Percentiles rank a stretch among this genome's conserved stretches.
Conservation (phyloP, 2,797 vertebrate genomes). For the Notoglanidium macrostoma region DNA sequence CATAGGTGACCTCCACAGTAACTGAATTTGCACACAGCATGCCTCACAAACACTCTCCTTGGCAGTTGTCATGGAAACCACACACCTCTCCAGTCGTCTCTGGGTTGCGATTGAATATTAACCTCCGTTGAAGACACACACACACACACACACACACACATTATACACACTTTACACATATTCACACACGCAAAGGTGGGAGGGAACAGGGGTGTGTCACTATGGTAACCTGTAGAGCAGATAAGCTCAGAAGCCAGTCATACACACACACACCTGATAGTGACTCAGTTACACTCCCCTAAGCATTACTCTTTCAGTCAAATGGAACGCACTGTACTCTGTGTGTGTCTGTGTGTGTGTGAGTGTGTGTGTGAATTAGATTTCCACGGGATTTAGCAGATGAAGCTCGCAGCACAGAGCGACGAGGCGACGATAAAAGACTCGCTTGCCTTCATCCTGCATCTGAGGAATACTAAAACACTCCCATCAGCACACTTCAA, state of each 20-base stretch:
- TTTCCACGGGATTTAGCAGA: background rate
- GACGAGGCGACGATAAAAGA: conserved; percentile 28
- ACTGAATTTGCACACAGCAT: conserved; percentile 24
- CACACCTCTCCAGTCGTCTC: conserved; percentile 51
- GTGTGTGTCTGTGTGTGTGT: background rate
- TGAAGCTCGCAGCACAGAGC: background rate
- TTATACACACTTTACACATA: conserved; percentile 3
- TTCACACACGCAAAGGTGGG: background rate
- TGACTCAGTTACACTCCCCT: background rate
- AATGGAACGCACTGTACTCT: background rate
- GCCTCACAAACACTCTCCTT: conserved; percentile 55
- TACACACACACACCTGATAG: conserved; percentile 5
- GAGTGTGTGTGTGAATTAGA: conserved; percentile 2
- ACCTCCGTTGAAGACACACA: background rate
- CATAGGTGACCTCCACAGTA: conserved; percentile 36
- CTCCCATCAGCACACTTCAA: conserved; percentile 73
- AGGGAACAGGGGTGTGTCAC: conserved; percentile 52
- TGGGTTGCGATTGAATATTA: conserved; percentile 29
- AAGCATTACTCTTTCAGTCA: conserved; percentile 11
- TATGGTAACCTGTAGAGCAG: conserved; percentile 57
- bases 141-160: conserved; percentile 20
- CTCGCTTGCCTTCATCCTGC: conserved; percentile 61
- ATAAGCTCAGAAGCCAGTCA: background rate
- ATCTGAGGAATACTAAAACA: conserved; percentile 71
- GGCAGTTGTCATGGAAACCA: conserved; percentile 71